A percentile compares a stretch with the other conserved stretches of the same genome.
Conservation (phyloP, 2,113 vertebrate species). For the Cyprinus carpio region DNA sequence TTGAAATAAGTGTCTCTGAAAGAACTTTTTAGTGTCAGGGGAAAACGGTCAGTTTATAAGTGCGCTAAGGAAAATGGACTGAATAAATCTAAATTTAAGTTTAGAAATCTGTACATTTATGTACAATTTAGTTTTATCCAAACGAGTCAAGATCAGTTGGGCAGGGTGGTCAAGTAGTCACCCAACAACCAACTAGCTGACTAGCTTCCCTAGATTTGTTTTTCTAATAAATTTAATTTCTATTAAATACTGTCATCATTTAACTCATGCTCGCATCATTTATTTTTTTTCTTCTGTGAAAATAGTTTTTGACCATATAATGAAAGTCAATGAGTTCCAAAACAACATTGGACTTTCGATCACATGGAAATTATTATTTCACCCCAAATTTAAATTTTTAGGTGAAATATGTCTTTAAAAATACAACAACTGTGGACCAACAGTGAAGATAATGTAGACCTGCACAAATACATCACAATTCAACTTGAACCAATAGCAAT, state of each 20-base stretch:
- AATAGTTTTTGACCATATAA: neutral
- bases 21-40: neutral
- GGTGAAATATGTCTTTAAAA: neutral
- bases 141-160: neutral
- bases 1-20: neutral
- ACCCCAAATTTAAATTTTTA: neutral
- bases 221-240: neutral
- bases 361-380: neutral
- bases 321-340: neutral
- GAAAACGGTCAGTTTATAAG: neutral
- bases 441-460: neutral
- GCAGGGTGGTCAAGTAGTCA: neutral
- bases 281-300: neutral
- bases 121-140: neutral
- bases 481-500: neutral
- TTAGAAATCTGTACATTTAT: neutral
- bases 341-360: neutral
- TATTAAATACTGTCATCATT: neutral
- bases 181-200: neutral
- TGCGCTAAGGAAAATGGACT: constrained; percentile 28
- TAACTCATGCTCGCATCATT: no score
- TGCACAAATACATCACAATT: neutral
- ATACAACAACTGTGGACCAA: neutral
- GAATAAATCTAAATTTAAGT: neutral
- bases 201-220: neutral